Conservation (phyloP, 2,888 invertebrate species). For the Brachypalpus laphriformis region DNA sequence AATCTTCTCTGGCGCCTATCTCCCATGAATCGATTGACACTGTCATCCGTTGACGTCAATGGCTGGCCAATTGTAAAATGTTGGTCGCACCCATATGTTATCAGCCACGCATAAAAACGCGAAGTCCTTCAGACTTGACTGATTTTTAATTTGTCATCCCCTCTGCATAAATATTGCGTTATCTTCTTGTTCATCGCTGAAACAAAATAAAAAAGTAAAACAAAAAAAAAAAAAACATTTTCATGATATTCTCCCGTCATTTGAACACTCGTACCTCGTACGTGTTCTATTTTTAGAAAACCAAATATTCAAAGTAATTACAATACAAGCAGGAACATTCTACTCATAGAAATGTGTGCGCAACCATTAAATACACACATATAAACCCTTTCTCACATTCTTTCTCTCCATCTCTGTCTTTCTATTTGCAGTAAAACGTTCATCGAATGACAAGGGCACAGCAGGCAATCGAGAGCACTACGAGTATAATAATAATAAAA, state of each 20-base stretch:
- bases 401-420: background rate
- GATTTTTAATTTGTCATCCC: conserved; percentile 27
- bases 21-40: background rate
- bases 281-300: conserved; percentile 42
- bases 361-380: conserved; percentile 9
- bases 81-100: conserved; percentile 43
- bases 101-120: conserved; percentile 16
- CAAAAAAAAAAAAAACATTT: background rate
- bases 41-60: conserved; percentile 51
- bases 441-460: conserved; percentile 74
- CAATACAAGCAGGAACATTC: background rate
- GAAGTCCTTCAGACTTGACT: conserved; percentile 13
- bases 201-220: background rate
- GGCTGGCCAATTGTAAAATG: conserved; percentile 6
- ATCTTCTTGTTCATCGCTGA: background rate
- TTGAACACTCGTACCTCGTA: background rate
- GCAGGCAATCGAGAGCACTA: conserved; percentile 70
- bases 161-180: background rate
- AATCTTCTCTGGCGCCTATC: conserved; percentile 6
- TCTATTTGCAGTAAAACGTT: conserved; percentile 77
- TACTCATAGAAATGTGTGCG: background rate
- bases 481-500: conserved; percentile 60
- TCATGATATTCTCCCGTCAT: conserved; percentile 8
- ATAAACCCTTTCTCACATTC: conserved; percentile 4
- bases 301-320: conserved; percentile 45